phyloP scores from a whole-genome alignment of 2,888 invertebrate species.

The Lochmaea capreae region DNA sequence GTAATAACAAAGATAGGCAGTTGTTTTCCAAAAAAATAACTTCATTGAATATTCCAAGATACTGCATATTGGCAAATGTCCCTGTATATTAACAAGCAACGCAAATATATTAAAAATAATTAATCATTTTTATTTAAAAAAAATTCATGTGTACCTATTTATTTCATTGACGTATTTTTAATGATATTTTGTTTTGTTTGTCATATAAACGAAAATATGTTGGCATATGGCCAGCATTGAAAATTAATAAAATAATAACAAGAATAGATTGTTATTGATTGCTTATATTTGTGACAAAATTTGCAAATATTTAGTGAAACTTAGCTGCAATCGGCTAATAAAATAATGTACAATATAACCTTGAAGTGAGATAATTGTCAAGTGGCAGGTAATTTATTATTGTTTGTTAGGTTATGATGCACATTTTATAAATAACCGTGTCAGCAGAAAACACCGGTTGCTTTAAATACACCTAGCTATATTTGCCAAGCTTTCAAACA shows the following conservation, averaged over 20 bases:
- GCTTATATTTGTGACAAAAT: conserved; percentile 7
- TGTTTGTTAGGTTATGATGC: background rate
- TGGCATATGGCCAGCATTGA: background rate
- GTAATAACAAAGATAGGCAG: no score
- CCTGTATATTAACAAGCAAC: no score
- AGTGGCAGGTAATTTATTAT: background rate
- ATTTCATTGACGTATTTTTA: background rate
- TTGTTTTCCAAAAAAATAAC: no score
- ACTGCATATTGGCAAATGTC: no score
- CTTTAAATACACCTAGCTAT: no score
- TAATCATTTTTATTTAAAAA: background rate
- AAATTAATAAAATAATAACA: conserved; percentile 2
- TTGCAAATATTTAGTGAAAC: background rate
- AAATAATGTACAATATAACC: background rate
- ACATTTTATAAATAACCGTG: background rate
- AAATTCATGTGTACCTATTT: background rate
- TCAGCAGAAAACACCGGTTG: background rate
- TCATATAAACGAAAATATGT: background rate
- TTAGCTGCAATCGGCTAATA: background rate
- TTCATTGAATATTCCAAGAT: no score
- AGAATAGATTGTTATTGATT: background rate
- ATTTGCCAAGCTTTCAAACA: no score
- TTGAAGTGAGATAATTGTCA: background rate
- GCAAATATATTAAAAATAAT: no score
- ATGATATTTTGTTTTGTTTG: background rate